Conservation (phyloP, 2,113 vertebrate species). For the Bubo bubo region DNA sequence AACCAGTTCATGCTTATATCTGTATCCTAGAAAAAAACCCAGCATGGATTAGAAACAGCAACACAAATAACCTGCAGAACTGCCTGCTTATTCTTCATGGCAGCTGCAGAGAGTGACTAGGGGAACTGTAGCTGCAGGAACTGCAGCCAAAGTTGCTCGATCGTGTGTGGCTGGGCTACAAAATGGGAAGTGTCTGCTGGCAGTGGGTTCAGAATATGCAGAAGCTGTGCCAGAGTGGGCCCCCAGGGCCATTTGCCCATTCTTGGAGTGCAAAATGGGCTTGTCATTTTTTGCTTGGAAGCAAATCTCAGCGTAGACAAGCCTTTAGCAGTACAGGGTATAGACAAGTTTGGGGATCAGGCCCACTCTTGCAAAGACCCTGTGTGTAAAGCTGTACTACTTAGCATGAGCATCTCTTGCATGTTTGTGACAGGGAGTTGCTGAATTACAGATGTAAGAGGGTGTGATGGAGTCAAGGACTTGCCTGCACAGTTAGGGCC, state of each 20-base stretch:
- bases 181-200: not conserved
- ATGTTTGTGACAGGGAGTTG: fast-evolving
- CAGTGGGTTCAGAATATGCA: not conserved
- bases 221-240: not conserved
- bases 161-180: not conserved
- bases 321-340: not conserved
- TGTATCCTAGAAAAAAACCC: not conserved
- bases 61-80: not conserved
- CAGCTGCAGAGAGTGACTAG: not conserved
- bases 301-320: fast-evolving
- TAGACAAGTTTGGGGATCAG: not conserved
- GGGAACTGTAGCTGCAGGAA: not conserved
- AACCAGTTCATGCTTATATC: not conserved
- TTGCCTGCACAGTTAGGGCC: not conserved
- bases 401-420: not conserved
- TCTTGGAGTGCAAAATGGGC: not conserved
- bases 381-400: not conserved
- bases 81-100: not conserved
- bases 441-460: not conserved
- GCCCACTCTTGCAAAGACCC: not conserved
- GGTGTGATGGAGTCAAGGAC: not conserved
- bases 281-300: not conserved
- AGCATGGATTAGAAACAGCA: not conserved
- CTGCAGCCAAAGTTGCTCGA: not conserved
- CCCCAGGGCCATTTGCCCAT: fast-evolving